Percentiles rank a stretch among this genome's conserved stretches.
Evolutionary conservation across 2,797 vertebrate species (phyloP).

Genomic region (Lacerta bilineata): DNA sequence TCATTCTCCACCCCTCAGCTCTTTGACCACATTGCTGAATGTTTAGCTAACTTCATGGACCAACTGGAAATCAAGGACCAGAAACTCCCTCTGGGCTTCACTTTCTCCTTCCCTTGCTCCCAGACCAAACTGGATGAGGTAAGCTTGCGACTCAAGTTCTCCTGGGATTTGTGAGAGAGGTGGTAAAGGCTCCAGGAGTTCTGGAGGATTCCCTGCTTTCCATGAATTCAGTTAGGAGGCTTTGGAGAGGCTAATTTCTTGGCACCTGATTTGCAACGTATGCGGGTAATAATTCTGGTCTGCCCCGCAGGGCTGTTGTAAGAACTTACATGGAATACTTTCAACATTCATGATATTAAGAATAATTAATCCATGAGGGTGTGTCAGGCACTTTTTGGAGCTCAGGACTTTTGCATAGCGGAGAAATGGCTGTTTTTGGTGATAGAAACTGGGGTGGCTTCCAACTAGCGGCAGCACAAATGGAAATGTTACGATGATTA

Average conservation of each 20-base stretch:
- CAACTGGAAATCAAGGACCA: slow-evolving; percentile 92
- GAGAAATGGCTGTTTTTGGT: background rate
- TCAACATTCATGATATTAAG: background rate
- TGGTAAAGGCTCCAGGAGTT: no score
- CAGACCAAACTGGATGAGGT: slow-evolving; percentile 97
- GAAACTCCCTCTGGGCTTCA: slow-evolving; percentile 95
- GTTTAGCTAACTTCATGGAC: slow-evolving; percentile 92
- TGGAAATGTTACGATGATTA: background rate
- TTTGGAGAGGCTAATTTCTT: no score
- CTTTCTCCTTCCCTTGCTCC: slow-evolving; percentile 95
- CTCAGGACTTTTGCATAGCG: no score
- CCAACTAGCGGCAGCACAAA: no score
- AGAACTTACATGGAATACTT: background rate
- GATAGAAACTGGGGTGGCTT: background rate
- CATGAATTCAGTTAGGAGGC: background rate
- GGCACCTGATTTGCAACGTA: background rate
- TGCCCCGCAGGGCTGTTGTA: no score
- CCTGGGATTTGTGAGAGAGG: background rate
- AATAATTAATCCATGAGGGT: background rate
- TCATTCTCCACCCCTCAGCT: slow-evolving; percentile 78
- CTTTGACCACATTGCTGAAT: slow-evolving; percentile 95
- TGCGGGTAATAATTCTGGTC: background rate
- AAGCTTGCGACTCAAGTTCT: slow-evolving; percentile 40
- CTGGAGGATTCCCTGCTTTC: background rate
- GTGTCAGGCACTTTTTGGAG: background rate